A percentile compares a stretch with the other conserved stretches of the same genome.
Evolutionary conservation across 23 tunicate genomes (phyloP).

Genomic region (Trididemnum clinides): DNA sequence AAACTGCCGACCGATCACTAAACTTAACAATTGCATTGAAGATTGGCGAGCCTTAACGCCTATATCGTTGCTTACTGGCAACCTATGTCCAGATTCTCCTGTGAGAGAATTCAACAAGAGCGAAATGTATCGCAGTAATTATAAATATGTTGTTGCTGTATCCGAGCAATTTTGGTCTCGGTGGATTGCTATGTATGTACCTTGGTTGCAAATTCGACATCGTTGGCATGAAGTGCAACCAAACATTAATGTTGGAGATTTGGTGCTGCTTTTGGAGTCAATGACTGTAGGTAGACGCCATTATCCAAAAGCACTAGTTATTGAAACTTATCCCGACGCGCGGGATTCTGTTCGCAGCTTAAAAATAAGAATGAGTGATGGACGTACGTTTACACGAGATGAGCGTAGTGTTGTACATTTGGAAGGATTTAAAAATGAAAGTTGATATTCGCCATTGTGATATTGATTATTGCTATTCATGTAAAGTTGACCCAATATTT

Average conservation of each 20-base stretch:
- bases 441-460: no score
- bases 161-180: slow-evolving; percentile 11
- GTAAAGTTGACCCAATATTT: no score
- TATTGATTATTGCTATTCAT: no score
- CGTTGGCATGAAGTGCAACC: not conserved
- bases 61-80: not conserved
- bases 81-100: not conserved
- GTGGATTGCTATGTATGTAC: slow-evolving; percentile 3
- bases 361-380: not conserved
- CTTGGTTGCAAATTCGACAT: slow-evolving; percentile 25
- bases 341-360: not conserved
- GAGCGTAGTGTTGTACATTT: not conserved
- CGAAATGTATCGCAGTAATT: slow-evolving; percentile 1
- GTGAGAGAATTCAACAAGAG: not conserved
- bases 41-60: slow-evolving; percentile 16
- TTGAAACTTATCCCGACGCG: not conserved
- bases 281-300: not conserved
- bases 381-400: slow-evolving; percentile 9
- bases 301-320: not conserved
- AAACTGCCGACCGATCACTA: slow-evolving; percentile 14
- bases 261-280: not conserved
- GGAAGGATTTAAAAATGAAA: no score
- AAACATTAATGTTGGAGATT: not conserved
- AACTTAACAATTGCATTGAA: not conserved
- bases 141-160: slow-evolving; percentile 16